A percentile compares a stretch with the other conserved stretches of the same genome.
Evolutionary conservation across 2,797 vertebrate species (phyloP).

Genomic region (Thripadectes ignobilis): DNA sequence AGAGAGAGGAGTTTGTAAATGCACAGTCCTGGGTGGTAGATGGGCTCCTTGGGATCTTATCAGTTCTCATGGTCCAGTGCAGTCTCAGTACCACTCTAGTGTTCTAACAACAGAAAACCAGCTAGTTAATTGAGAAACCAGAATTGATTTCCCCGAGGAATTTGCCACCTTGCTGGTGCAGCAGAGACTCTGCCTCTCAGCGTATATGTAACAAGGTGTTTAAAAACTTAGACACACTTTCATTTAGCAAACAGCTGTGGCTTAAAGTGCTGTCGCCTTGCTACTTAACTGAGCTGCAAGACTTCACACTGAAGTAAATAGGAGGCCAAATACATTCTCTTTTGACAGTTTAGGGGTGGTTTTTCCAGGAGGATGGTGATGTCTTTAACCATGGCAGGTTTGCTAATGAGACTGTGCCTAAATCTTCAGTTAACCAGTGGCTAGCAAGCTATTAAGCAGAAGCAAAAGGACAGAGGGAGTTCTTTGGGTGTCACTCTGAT

Average conservation of each 20-base stretch:
- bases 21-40: not conserved
- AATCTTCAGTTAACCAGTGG: not conserved
- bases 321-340: not conserved
- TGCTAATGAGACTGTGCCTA: not conserved
- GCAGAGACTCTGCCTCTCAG: not conserved
- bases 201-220: not conserved
- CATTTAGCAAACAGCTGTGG: constrained; percentile 44
- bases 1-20: not conserved
- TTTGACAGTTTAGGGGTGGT: not conserved
- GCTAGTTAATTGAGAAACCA: constrained; percentile 31
- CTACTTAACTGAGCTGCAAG: not conserved
- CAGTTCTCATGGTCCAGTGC: not conserved
- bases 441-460: not conserved
- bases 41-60: not conserved
- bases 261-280: constrained; percentile 13
- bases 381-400: not conserved
- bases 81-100: not conserved
- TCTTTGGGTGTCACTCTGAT: not conserved
- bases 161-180: constrained; percentile 48
- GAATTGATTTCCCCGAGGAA: constrained; percentile 37
- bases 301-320: not conserved
- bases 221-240: constrained; percentile 51
- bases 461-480: not conserved
- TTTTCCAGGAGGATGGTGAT: not conserved
- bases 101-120: constrained; percentile 26